These are phyloP conservation scores for Tyto alba DNA, from an alignment of 2,113 vertebrate genomes.

Conservation along the genomic window DNA sequence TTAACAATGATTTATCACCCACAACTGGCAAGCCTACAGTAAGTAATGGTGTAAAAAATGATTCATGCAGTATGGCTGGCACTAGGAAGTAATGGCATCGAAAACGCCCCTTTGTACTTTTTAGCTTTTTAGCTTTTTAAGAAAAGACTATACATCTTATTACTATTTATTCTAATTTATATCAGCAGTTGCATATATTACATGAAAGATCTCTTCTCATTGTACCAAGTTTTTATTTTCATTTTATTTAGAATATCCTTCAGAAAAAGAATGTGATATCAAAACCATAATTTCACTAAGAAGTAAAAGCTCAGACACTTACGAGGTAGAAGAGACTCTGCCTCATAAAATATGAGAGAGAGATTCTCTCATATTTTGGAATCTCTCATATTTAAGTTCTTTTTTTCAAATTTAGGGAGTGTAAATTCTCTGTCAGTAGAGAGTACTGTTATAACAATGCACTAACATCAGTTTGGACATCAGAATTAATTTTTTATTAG, in stretches of 20 bases:
- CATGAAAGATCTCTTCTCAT: not conserved
- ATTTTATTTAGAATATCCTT: not conserved
- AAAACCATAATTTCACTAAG: not conserved
- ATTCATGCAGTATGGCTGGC: not conserved
- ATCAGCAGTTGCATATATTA: not conserved
- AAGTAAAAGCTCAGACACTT: not conserved
- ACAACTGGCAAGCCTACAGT: not conserved
- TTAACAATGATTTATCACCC: not conserved
- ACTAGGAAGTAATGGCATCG: not conserved
- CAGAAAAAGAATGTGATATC: not conserved
- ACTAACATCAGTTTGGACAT: not conserved
- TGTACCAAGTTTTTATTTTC: not conserved
- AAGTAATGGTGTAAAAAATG: not conserved
- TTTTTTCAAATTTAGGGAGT: not conserved
- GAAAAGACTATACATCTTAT: not conserved
- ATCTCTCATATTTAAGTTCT: not conserved
- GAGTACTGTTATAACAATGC: not conserved
- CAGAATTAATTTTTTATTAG: not conserved
- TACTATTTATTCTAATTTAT: not conserved
- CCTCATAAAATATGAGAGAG: not conserved
- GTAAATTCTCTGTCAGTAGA: not conserved
- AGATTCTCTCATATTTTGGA: not conserved
- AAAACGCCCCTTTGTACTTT: not conserved
- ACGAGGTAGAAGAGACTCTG: not conserved
- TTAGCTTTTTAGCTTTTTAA: not conserved